Conservation (phyloP, 2,888 invertebrate species). For the Arge pagana region DNA sequence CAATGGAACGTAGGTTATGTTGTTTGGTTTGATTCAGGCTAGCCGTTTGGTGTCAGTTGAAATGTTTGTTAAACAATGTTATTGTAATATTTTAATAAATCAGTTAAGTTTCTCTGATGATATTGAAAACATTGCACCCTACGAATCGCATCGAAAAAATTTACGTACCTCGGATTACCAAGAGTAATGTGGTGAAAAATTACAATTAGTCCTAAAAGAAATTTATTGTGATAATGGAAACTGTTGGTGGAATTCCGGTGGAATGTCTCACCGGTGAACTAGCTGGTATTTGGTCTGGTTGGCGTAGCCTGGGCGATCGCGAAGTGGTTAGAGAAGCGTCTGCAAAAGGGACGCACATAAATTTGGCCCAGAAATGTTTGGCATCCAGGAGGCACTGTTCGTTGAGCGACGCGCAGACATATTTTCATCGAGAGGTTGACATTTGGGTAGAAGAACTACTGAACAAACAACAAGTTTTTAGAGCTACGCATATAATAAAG, state of each 20-base stretch:
- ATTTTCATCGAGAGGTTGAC: conserved; percentile 61
- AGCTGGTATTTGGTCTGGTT: conserved; percentile 68
- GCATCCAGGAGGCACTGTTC: conserved; percentile 63
- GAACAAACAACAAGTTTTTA: conserved; percentile 67
- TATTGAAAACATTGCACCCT: no score
- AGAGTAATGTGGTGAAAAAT: no score
- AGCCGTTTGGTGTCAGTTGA: no score
- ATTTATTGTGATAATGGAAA: conserved; percentile 33
- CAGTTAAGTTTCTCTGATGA: no score
- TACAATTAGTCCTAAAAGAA: no score
- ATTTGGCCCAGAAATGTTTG: conserved; percentile 65
- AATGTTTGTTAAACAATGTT: no score
- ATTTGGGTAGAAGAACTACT: conserved; percentile 69
- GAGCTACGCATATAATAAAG: conserved; percentile 67
- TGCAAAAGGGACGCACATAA: conserved; percentile 68
- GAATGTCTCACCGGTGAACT: conserved; percentile 65
- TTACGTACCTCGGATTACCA: no score
- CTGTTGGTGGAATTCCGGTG: conserved; percentile 57
- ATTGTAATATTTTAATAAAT: no score
- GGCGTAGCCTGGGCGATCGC: conserved; percentile 66
- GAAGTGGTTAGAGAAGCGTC: conserved; percentile 73
- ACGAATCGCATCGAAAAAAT: no score
- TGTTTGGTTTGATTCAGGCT: no score
- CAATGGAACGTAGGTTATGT: no score
- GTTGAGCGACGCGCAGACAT: conserved; percentile 58